These are phyloP conservation scores for Podotricha telesiphe DNA, from an alignment of 2,888 invertebrate species.

Conservation along the genomic window DNA sequence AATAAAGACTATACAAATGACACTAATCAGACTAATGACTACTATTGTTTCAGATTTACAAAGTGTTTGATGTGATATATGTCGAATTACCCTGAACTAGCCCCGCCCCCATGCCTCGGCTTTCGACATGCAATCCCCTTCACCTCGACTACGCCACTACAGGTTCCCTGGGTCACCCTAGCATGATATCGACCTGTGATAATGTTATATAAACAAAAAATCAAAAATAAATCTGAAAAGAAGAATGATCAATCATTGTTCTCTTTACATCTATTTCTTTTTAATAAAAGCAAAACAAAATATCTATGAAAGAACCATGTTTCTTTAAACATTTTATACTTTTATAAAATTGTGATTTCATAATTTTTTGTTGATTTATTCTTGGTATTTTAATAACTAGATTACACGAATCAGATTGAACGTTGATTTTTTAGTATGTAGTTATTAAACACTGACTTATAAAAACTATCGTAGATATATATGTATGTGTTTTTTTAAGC, in stretches of 20 bases:
- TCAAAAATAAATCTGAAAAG: slow-evolving; percentile 3
- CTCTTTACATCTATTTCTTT: no score
- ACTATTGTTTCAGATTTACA: slow-evolving; percentile 81
- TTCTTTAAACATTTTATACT: no score
- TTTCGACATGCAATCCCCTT: slow-evolving; percentile 88
- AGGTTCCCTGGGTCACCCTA: slow-evolving; percentile 83
- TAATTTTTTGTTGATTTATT: slow-evolving; percentile 1
- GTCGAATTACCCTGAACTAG: slow-evolving; percentile 74
- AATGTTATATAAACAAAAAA: slow-evolving; percentile 34
- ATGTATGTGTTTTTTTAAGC: no score
- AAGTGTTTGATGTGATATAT: slow-evolving; percentile 82
- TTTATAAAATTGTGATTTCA: no score
- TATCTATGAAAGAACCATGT: no score
- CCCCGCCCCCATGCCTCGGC: slow-evolving; percentile 84
- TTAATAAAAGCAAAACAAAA: no score
- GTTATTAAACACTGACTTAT: neutral
- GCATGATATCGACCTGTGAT: slow-evolving; percentile 59
- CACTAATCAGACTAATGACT: slow-evolving; percentile 44
- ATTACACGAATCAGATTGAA: neutral
- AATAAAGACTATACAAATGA: slow-evolving; percentile 17
- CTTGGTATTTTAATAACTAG: neutral
- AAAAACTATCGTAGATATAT: neutral
- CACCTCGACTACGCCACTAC: slow-evolving; percentile 91
- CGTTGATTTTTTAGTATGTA: neutral
- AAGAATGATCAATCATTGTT: no score